Percentiles rank a stretch among this genome's conserved stretches.
These are phyloP conservation scores for Leptogaster cylindrica DNA, from an alignment of 2,888 invertebrate genomes.

Conservation along the genomic window DNA sequence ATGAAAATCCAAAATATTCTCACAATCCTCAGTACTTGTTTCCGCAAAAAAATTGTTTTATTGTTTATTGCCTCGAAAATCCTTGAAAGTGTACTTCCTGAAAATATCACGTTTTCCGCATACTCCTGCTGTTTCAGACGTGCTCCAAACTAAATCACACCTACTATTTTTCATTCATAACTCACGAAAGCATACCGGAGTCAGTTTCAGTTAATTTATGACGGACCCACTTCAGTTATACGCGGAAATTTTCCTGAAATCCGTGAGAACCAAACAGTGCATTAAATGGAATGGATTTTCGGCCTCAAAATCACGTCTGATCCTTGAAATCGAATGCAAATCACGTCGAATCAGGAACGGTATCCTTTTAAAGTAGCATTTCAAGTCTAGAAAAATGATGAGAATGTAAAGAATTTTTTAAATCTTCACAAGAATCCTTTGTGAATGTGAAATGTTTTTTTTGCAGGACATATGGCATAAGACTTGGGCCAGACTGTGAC, in stretches of 20 bases:
- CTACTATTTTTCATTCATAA: no score
- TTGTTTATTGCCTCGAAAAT: no score
- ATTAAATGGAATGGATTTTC: not conserved
- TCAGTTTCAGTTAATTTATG: constrained; percentile 27
- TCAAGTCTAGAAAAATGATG: not conserved
- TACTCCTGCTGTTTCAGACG: no score
- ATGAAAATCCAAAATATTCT: no score
- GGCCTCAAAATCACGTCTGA: constrained; percentile 36
- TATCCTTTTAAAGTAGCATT: constrained; percentile 10
- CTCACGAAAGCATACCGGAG: no score
- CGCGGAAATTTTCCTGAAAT: constrained; percentile 20
- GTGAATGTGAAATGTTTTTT: not conserved
- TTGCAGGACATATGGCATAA: not conserved
- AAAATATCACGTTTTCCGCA: no score
- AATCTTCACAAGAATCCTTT: not conserved
- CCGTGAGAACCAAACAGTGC: constrained; percentile 13
- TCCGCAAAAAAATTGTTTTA: no score
- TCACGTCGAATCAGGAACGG: constrained; percentile 38
- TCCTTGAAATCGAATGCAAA: constrained; percentile 45
- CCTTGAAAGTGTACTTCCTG: no score
- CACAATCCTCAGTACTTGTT: no score
- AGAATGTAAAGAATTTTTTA: constrained; percentile 4
- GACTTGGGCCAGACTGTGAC: no score
- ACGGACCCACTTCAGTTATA: constrained; percentile 5
- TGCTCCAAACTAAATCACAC: no score